These are phyloP conservation scores for Larimichthys polyactis DNA, from an alignment of 2,113 vertebrate genomes.

Conservation along the genomic window DNA sequence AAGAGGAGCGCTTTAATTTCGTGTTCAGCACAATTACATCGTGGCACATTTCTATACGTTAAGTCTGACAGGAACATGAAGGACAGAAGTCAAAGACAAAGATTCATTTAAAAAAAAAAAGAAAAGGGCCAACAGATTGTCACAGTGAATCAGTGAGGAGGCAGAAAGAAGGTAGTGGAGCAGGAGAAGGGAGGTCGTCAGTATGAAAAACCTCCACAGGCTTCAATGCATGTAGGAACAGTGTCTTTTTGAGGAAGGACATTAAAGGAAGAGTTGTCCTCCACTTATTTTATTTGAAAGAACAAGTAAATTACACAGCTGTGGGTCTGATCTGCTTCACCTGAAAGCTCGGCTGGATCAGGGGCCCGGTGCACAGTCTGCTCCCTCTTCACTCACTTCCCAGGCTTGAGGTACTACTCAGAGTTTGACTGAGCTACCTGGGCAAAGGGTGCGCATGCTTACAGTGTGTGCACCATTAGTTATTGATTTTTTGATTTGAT, in stretches of 20 bases:
- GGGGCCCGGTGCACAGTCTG: too few relatives aligned
- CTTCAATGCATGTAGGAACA: neutral
- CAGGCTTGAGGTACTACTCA: too few relatives aligned
- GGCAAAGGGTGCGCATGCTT: too few relatives aligned
- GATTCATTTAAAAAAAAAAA: conserved; percentile 4
- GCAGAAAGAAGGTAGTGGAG: conserved; percentile 51
- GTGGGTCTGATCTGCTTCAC: too few relatives aligned
- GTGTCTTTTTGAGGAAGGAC: neutral
- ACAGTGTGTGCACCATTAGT: too few relatives aligned
- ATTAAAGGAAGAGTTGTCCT: too few relatives aligned
- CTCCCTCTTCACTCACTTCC: too few relatives aligned
- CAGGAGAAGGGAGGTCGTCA: neutral
- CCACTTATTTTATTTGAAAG: too few relatives aligned
- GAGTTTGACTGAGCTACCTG: too few relatives aligned
- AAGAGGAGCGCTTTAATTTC: conserved; percentile 61
- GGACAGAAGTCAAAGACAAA: conserved; percentile 44
- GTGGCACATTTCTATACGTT: conserved; percentile 46
- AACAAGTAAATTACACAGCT: too few relatives aligned
- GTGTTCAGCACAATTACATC: conserved; percentile 59
- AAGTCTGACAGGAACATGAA: conserved; percentile 58
- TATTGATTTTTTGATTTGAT: too few relatives aligned
- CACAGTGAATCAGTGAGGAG: conserved; percentile 54
- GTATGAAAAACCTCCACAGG: conserved; percentile 15
- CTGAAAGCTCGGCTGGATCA: too few relatives aligned
- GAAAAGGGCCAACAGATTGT: conserved; percentile 52